Evolutionary conservation across 2,888 invertebrate species (phyloP).

Genomic region (Stegana nigrithorax): DNA sequence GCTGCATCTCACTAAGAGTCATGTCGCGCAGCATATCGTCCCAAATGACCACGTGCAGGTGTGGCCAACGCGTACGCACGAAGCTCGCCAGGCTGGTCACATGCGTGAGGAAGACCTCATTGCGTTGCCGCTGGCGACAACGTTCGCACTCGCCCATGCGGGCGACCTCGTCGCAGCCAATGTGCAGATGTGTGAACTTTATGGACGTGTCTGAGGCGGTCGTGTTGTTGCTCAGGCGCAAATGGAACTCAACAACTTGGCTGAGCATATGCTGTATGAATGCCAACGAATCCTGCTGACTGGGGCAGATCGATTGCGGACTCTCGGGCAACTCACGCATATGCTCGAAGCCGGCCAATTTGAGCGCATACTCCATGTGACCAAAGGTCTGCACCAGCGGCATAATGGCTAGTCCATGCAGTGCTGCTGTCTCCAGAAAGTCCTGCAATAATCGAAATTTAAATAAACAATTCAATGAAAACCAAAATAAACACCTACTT

Average conservation of each 20-base stretch:
- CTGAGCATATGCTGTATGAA: constrained; percentile 77
- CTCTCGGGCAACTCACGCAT: constrained; percentile 76
- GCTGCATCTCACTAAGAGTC: constrained; percentile 72
- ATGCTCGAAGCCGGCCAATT: constrained; percentile 73
- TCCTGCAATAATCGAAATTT: constrained; percentile 48
- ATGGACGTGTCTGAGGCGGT: constrained; percentile 38
- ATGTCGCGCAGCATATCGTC: constrained; percentile 83
- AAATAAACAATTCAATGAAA: neutral
- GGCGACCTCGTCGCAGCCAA: constrained; percentile 81
- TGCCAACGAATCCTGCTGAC: constrained; percentile 73
- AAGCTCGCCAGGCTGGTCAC: constrained; percentile 73
- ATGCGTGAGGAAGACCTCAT: constrained; percentile 75
- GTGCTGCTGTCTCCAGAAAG: constrained; percentile 73
- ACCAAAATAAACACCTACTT: constrained; percentile 41
- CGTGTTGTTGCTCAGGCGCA: constrained; percentile 41
- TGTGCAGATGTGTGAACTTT: constrained; percentile 73
- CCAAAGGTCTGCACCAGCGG: constrained; percentile 84
- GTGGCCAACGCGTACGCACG: constrained; percentile 72
- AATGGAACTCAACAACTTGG: constrained; percentile 72
- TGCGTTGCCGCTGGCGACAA: constrained; percentile 70
- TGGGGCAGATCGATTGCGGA: constrained; percentile 80
- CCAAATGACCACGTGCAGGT: constrained; percentile 78
- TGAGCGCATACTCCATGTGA: constrained; percentile 80
- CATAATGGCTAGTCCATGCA: constrained; percentile 75
- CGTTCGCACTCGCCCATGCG: constrained; percentile 77